phyloP scores from a whole-genome alignment of 2,113 vertebrate genomes.

The Esox niger region DNA sequence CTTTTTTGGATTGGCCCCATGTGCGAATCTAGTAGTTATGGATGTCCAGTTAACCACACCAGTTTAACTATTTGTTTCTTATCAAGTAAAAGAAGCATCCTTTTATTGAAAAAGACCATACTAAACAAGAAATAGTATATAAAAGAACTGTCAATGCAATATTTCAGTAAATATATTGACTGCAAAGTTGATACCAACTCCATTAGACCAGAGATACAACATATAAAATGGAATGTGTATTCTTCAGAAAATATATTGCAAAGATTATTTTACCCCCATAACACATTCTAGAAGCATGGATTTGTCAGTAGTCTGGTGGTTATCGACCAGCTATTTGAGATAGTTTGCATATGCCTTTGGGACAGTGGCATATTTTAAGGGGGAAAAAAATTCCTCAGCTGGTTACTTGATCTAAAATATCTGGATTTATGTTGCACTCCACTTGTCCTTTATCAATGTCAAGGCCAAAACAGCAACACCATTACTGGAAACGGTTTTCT shows the following conservation, averaged over 20 bases:
- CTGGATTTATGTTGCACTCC: slow-evolving; percentile 17
- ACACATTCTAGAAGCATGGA: neutral
- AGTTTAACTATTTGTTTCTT: no score
- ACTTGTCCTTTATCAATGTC: slow-evolving; percentile 27
- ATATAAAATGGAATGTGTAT: neutral
- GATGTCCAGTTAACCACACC: no score
- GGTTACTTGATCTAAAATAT: slow-evolving; percentile 25
- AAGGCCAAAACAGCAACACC: slow-evolving; percentile 10
- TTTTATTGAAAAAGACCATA: no score
- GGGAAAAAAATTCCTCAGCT: slow-evolving; percentile 24
- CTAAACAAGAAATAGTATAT: no score
- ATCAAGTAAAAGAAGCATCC: no score
- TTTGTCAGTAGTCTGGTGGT: slow-evolving; percentile 2
- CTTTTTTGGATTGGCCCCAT: no score
- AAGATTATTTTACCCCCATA: neutral
- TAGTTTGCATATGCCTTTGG: slow-evolving; percentile 4
- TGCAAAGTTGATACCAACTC: neutral
- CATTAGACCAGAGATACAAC: neutral
- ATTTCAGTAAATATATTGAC: no score
- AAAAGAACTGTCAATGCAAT: no score
- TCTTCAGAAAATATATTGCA: neutral
- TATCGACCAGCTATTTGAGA: slow-evolving; percentile 24
- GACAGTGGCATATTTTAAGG: slow-evolving; percentile 13
- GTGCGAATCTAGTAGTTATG: no score
- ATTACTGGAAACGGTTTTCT: neutral